phyloP scores from a whole-genome alignment of 2,113 vertebrate species.

The Oryzias javanicus region DNA sequence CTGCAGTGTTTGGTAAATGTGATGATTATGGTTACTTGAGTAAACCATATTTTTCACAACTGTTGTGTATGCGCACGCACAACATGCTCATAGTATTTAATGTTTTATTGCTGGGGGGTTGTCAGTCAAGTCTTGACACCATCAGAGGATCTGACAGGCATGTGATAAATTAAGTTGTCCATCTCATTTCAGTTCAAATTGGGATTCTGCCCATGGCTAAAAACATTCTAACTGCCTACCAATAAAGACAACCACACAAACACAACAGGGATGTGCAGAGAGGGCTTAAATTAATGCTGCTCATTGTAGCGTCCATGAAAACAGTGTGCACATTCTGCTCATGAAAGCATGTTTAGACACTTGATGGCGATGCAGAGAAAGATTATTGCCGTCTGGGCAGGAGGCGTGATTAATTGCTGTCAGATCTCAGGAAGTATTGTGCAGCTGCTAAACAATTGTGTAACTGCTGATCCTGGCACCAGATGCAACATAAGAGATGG shows the following conservation, averaged over 20 bases:
- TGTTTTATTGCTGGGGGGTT: constrained; percentile 25
- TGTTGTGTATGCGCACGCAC: constrained; percentile 9
- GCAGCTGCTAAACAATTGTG: constrained; percentile 57
- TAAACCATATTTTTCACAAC: constrained; percentile 24
- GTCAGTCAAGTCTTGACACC: constrained; percentile 28
- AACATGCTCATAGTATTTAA: constrained; percentile 1
- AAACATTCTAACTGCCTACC: constrained; percentile 13
- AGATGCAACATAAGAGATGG: constrained; percentile 50
- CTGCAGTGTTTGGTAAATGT: constrained; percentile 52
- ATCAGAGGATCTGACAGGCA: constrained; percentile 41
- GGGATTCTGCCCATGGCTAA: constrained; percentile 21
- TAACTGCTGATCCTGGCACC: constrained; percentile 48
- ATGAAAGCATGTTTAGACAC: constrained; percentile 50
- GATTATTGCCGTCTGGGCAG: constrained; percentile 66
- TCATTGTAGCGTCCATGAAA: constrained; percentile 12
- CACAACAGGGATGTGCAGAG: constrained; percentile 5
- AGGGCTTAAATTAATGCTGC: constrained; percentile 29
- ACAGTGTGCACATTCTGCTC: constrained; percentile 41
- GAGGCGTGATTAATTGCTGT: constrained; percentile 68
- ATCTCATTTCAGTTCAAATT: constrained; percentile 47
- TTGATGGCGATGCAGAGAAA: constrained; percentile 43
- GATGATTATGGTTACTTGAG: constrained; percentile 46
- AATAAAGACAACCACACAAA: constrained; percentile 23
- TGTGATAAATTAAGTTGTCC: constrained; percentile 48
- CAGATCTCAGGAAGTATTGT: constrained; percentile 36